Evolutionary conservation across 2,888 invertebrate species (phyloP), one percentile per base, ranked within the genome.

Genomic region (Latrodectus elegans): DNA sequence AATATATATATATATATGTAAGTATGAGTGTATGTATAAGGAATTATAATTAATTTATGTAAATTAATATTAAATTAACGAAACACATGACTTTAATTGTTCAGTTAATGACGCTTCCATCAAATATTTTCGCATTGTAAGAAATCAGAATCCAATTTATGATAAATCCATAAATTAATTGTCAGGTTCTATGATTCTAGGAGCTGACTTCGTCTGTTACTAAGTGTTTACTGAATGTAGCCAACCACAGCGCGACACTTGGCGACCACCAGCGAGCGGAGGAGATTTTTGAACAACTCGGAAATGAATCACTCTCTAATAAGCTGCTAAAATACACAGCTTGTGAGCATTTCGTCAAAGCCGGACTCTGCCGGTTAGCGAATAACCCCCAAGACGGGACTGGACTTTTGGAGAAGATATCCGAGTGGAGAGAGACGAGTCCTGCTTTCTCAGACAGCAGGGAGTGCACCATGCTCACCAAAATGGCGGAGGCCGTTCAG

Each of bases 311-410:
- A 88, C 92, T 93, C 90, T 93, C 93, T 90, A 93, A 92, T 90
- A 91, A 92, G 15, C 91, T 94, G 65, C 91, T 94, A 81, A 93
- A 93, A 89, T 94, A 94, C 91, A 92, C 93, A 77, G 93, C 93
- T 53, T 93, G 93, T 90, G 93, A 93, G 82, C 92, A 94, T 90
- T 94, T 93, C 91, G 93, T 94, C 91, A 92, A 92, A 64, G 93
- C 93, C 12, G 91, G 92, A 4, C 91, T 94, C 10, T 94, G 94
- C 90, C 92, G 93, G 26, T 38, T 83, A 60, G 73, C 82, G 0
- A 8, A 49, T 11, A 68, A 87, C 3, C 82, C 87, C 2, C 67
- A 73, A 38, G 82, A 87, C 52, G 82, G 77, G 2, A 73, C 53
- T 2, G 82, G 64, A 4, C 51, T 73, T 8, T n/a, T 67, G n/a